These are phyloP conservation scores for Allygus modestus DNA, from an alignment of 2,888 invertebrate species.

Conservation along the genomic window DNA sequence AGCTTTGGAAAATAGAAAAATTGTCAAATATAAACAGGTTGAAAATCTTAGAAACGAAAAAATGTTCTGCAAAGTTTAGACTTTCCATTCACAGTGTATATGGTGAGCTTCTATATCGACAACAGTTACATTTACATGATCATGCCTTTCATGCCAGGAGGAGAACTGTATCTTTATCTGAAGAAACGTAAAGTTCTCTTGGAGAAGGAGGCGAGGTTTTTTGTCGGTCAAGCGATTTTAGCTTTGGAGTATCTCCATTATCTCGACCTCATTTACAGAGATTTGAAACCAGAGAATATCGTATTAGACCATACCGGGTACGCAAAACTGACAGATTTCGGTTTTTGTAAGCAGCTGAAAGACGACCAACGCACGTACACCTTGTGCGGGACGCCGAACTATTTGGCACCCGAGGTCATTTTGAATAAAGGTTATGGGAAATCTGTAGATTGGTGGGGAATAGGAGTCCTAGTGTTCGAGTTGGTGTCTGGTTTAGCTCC, in stretches of 20 bases:
- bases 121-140: conserved; percentile 90
- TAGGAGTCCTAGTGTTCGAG: conserved; percentile 92
- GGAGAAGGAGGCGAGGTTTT: conserved; percentile 82
- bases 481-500: conserved; percentile 96
- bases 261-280: conserved; percentile 92
- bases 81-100: conserved; percentile 92
- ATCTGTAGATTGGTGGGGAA: conserved; percentile 98
- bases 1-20: conserved; percentile 81
- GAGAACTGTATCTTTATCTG: conserved; percentile 92
- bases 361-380: conserved; percentile 76
- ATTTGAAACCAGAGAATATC: conserved; percentile 95
- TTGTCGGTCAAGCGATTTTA: conserved; percentile 93
- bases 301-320: conserved; percentile 88
- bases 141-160: conserved; percentile 91
- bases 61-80: conserved; percentile 90
- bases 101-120: conserved; percentile 92
- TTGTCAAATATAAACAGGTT: conserved; percentile 78
- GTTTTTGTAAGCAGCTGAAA: conserved; percentile 87
- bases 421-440: conserved; percentile 94
- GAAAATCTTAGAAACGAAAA: conserved; percentile 86
- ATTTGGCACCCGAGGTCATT: conserved; percentile 77
- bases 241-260: conserved; percentile 95
- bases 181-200: conserved; percentile 80
- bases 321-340: conserved; percentile 94
- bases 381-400: conserved; percentile 80